Percentiles rank a stretch among this genome's conserved stretches.
These are phyloP conservation scores for Carassius gibelio DNA, from an alignment of 2,113 vertebrate genomes.

Conservation along the genomic window DNA sequence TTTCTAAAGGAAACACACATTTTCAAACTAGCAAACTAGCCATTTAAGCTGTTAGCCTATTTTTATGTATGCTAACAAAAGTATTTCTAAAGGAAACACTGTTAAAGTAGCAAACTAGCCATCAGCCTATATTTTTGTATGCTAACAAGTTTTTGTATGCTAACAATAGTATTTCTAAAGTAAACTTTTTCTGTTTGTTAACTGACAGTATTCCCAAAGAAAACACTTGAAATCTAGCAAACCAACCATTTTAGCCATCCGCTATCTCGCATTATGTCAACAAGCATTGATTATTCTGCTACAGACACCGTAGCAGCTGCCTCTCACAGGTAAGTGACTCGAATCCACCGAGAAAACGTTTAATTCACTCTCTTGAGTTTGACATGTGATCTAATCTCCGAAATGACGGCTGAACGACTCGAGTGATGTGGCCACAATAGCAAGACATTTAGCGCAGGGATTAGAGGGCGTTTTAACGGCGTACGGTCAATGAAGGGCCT, in stretches of 20 bases:
- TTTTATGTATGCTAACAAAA: no score
- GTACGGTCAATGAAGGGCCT: neutral
- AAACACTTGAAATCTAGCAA: no score
- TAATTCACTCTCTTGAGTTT: slow-evolving; percentile 39
- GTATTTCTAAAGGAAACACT: no score
- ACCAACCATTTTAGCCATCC: neutral
- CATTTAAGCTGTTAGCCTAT: no score
- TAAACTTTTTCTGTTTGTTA: neutral
- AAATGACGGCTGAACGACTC: neutral
- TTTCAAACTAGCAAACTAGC: no score
- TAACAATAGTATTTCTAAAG: no score
- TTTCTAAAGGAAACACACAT: no score
- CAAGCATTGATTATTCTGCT: no score
- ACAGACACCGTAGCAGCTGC: neutral
- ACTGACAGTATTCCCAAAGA: neutral
- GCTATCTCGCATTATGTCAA: neutral
- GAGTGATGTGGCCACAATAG: neutral
- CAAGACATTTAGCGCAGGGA: neutral
- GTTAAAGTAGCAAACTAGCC: no score
- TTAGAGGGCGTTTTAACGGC: slow-evolving; percentile 15
- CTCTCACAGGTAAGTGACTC: neutral
- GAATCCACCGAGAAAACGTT: slow-evolving; percentile 23
- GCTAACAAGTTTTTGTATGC: no score
- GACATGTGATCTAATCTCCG: slow-evolving; percentile 38
- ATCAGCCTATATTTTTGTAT: no score